Percentiles rank a stretch among this genome's conserved stretches.
Conservation (phyloP, 2,797 vertebrate species). For the Myoxocephalus aenaeus region DNA sequence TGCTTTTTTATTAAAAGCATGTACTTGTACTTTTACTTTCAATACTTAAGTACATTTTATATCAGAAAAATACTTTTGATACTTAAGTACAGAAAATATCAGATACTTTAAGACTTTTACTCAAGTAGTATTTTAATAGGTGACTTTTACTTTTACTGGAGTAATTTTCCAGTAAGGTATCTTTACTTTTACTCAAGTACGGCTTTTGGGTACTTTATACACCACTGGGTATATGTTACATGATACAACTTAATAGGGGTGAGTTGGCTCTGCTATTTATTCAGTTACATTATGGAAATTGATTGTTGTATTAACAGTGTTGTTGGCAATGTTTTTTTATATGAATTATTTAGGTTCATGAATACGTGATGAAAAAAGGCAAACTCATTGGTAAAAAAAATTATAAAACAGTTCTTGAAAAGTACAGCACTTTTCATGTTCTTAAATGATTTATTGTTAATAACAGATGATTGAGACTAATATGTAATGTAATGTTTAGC, state of each 20-base stretch:
- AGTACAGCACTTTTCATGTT: background rate
- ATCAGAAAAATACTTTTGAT: too few relatives aligned
- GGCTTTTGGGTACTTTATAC: too few relatives aligned
- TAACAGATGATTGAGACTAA: background rate
- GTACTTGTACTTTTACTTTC: too few relatives aligned
- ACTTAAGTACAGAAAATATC: too few relatives aligned
- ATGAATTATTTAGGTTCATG: background rate
- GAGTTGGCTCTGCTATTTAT: background rate
- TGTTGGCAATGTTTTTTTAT: background rate
- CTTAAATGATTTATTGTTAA: background rate
- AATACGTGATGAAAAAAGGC: background rate
- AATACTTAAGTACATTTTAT: too few relatives aligned
- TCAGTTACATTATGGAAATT: background rate
- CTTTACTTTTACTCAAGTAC: too few relatives aligned
- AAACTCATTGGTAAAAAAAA: background rate
- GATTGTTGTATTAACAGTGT: background rate
- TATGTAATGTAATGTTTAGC: background rate
- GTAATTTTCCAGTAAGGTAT: too few relatives aligned
- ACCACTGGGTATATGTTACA: background rate
- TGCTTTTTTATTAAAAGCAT: too few relatives aligned
- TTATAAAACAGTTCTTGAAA: background rate
- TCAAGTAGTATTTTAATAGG: too few relatives aligned
- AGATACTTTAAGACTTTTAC: too few relatives aligned
- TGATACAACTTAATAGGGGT: background rate
- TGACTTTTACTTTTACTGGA: too few relatives aligned